These are phyloP conservation scores for Crambe crambe DNA, from an alignment of 37 sponge, comb jelly and placozoan genomes.

Conservation along the genomic window DNA sequence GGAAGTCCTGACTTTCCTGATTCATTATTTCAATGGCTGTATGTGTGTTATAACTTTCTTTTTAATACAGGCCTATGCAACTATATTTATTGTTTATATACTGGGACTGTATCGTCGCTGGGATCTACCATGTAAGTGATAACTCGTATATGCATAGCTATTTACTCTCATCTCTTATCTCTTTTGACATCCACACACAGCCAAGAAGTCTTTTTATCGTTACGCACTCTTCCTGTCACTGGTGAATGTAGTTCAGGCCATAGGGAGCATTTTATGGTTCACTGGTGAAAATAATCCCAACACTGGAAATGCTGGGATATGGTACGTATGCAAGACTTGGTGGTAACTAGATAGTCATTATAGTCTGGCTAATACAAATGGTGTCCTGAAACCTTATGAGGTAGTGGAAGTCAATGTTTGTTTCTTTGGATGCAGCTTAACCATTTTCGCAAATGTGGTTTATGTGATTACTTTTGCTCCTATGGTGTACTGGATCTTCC, in stretches of 20 bases:
- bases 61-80: conserved; percentile 55
- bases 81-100: conserved; percentile 39
- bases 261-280: conserved; percentile 69
- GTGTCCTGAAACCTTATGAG: no score
- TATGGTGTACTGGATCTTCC: conserved; percentile 81
- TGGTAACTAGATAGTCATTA: background rate
- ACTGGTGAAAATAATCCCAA: conserved; percentile 2
- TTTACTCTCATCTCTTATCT: background rate
- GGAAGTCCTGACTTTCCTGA: no score
- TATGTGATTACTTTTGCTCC: conserved; percentile 73
- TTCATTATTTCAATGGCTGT: background rate
- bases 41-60: no score
- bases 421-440: background rate
- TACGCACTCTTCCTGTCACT: conserved; percentile 62
- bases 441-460: conserved; percentile 34
- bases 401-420: background rate
- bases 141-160: background rate
- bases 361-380: background rate
- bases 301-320: conserved; percentile 55
- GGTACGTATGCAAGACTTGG: no score
- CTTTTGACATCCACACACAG: conserved; percentile 14
- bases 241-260: conserved; percentile 53
- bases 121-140: conserved; percentile 71
- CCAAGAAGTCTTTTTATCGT: conserved; percentile 75
- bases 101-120: conserved; percentile 24